A percentile compares a stretch with the other conserved stretches of the same genome.
Conservation (phyloP, 2,888 invertebrate species). For the Pristionchus fissidentatus region DNA sequence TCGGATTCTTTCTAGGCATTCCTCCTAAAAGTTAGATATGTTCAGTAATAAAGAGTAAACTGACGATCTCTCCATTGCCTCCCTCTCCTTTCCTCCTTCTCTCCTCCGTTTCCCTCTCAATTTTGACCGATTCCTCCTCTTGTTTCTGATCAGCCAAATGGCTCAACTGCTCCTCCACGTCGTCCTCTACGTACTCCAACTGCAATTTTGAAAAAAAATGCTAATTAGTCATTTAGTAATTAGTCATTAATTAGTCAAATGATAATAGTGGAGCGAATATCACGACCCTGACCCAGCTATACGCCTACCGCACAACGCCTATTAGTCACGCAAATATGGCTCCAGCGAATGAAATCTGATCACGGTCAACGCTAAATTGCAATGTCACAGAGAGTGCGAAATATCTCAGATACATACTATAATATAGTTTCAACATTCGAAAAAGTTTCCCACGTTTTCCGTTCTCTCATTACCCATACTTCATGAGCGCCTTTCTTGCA, state of each 20-base stretch:
- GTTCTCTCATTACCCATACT: too few species aligned
- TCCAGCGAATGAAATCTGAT: too few species aligned
- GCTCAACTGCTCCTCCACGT: conserved; percentile 66
- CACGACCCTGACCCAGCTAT: too few species aligned
- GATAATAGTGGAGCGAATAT: too few species aligned
- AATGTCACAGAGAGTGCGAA: background rate
- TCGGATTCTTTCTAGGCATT: too few species aligned
- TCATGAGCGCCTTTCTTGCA: too few species aligned
- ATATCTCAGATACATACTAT: background rate
- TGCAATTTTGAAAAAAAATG: conserved; percentile 53
- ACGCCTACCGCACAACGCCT: background rate
- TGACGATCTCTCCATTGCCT: conserved; percentile 39
- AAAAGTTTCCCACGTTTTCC: too few species aligned
- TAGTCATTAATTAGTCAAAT: background rate
- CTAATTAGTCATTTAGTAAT: background rate
- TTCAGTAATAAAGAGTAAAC: conserved; percentile 6
- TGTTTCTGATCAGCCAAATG: conserved; percentile 69
- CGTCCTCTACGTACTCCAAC: conserved; percentile 68
- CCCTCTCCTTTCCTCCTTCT: conserved; percentile 46
- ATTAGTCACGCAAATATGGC: background rate
- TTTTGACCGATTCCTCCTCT: conserved; percentile 58
- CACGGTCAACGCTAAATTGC: too few species aligned
- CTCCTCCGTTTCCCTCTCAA: conserved; percentile 52
- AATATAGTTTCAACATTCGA: too few species aligned
- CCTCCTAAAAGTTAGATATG: too few species aligned